A percentile compares a stretch with the other conserved stretches of the same genome.
phyloP scores from a whole-genome alignment of 2,888 invertebrate species.

The Rhingia rostrata region DNA sequence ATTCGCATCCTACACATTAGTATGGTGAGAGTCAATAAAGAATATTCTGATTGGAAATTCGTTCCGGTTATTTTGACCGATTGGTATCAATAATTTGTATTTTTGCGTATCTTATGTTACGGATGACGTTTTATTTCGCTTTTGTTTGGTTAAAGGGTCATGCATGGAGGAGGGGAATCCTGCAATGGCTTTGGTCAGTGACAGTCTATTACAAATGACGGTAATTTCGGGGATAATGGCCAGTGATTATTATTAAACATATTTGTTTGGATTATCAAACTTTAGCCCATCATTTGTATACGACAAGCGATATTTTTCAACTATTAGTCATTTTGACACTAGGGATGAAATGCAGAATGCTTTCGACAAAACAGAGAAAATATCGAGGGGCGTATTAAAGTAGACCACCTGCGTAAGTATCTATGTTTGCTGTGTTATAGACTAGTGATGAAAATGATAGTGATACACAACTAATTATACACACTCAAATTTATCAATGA shows the following conservation, averaged over 20 bases:
- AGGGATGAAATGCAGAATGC: not conserved
- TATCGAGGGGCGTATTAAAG: not conserved
- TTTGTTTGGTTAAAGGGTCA: conserved; percentile 50
- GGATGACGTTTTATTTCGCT: conserved; percentile 19
- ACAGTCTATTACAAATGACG: conserved; percentile 54
- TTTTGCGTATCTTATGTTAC: conserved; percentile 25
- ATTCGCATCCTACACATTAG: too few species aligned
- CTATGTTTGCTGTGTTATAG: too few species aligned
- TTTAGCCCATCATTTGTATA: conserved; percentile 60
- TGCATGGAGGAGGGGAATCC: not conserved
- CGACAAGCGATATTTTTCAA: conserved; percentile 19
- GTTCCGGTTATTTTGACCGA: conserved; percentile 75
- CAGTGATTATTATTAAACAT: conserved; percentile 60
- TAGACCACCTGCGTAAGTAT: conserved; percentile 22
- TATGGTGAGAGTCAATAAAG: conserved; percentile 18
- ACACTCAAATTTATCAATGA: too few species aligned
- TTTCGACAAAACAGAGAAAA: not conserved
- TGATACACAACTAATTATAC: too few species aligned
- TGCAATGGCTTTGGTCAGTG: conserved; percentile 27
- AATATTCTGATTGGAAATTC: conserved; percentile 71
- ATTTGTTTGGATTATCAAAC: conserved; percentile 62
- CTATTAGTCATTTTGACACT: conserved; percentile 52
- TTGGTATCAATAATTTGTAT: conserved; percentile 68
- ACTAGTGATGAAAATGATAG: too few species aligned
- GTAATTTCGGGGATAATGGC: conserved; percentile 59